phyloP scores from a whole-genome alignment of 2,888 invertebrate species.

The Drosophila parthenogenetica region DNA sequence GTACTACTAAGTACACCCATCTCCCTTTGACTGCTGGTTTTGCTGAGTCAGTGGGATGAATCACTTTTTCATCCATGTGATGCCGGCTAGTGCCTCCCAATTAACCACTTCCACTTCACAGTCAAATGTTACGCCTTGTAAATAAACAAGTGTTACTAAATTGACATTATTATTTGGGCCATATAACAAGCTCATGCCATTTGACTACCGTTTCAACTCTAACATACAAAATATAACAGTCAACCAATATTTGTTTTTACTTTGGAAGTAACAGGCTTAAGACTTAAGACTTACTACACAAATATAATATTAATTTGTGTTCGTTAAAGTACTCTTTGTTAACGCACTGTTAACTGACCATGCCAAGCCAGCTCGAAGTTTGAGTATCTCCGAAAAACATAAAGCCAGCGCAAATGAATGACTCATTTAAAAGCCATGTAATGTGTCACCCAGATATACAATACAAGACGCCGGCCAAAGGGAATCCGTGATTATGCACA shows the following conservation, averaged over 20 bases:
- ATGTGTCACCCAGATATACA: constrained; percentile 52
- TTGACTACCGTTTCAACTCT: constrained; percentile 34
- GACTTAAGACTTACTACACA: background rate
- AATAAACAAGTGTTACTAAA: constrained; percentile 25
- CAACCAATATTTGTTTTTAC: constrained; percentile 51
- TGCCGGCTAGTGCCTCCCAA: constrained; percentile 4
- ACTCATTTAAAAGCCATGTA: constrained; percentile 48
- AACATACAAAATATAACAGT: constrained; percentile 28
- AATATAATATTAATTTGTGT: background rate
- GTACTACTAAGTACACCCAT: background rate
- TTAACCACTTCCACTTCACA: background rate
- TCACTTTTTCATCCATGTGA: constrained; percentile 30
- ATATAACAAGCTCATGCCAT: constrained; percentile 35
- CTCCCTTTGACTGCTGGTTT: background rate
- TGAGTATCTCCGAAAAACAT: constrained; percentile 52
- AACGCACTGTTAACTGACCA: constrained; percentile 36
- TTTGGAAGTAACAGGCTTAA: constrained; percentile 22
- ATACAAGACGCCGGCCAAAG: constrained; percentile 20
- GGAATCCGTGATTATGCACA: constrained; percentile 29
- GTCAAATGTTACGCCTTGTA: background rate
- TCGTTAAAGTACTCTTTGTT: constrained; percentile 1
- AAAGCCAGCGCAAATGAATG: constrained; percentile 33
- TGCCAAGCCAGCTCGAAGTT: constrained; percentile 17
- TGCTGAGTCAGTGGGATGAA: constrained; percentile 49
- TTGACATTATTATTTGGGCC: constrained; percentile 18